Percentiles rank a stretch among this genome's conserved stretches.
These are phyloP conservation scores for Motacilla alba DNA, from an alignment of 2,113 vertebrate genomes.

Conservation along the genomic window DNA sequence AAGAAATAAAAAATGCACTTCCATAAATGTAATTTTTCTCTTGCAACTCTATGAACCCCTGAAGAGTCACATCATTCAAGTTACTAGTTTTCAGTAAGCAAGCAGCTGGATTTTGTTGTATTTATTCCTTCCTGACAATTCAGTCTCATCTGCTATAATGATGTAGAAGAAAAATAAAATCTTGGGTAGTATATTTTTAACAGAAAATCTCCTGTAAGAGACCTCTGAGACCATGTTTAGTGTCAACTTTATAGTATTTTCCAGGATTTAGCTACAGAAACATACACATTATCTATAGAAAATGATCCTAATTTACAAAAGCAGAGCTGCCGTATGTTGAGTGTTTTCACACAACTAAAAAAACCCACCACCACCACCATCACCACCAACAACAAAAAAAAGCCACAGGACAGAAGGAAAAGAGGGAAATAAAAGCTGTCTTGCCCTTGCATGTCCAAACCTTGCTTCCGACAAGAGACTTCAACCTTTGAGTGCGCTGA, in stretches of 20 bases:
- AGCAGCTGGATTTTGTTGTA: background rate
- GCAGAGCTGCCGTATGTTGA: background rate
- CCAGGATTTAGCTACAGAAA: background rate
- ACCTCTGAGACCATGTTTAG: background rate
- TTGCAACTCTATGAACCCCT: background rate
- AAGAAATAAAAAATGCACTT: background rate
- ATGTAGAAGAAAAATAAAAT: background rate
- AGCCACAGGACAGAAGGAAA: background rate
- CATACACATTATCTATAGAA: background rate
- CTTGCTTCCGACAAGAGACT: background rate
- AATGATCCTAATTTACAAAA: background rate
- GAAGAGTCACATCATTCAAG: background rate
- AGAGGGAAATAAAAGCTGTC: background rate
- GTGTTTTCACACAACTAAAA: background rate
- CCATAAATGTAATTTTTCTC: background rate
- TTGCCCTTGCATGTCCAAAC: background rate
- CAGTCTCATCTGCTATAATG: background rate
- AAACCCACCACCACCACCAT: no score
- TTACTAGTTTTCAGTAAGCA: background rate
- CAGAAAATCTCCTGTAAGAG: background rate
- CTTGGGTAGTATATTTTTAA: background rate
- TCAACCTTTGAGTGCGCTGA: background rate
- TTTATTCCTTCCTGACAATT: background rate
- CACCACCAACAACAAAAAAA: no score
- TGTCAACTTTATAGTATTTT: background rate